Percentiles rank a stretch among this genome's conserved stretches.
Evolutionary conservation across 2,113 vertebrate species (phyloP).

Genomic region (Agapornis roseicollis): DNA sequence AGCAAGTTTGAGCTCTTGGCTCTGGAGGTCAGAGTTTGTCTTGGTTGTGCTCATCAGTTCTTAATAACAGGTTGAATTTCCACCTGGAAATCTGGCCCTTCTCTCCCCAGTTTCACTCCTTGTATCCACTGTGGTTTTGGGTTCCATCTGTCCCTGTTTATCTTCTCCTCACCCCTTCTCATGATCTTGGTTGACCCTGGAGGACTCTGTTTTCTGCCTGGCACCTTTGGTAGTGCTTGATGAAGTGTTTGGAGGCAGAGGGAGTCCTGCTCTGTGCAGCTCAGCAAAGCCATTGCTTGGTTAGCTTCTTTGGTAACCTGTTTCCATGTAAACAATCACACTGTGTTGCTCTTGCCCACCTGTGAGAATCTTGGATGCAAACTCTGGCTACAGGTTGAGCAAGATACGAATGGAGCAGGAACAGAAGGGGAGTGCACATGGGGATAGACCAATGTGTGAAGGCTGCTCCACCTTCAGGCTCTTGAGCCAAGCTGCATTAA

Average conservation of each 20-base stretch:
- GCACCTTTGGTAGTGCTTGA: background rate
- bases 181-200: background rate
- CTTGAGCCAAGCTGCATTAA: background rate
- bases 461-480: background rate
- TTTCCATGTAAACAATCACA: background rate
- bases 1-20: background rate
- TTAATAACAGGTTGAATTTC: background rate
- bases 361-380: too few species aligned
- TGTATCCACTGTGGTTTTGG: background rate
- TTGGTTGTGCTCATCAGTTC: background rate
- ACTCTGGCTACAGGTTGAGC: background rate
- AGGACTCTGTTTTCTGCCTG: background rate
- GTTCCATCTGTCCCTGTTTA: background rate
- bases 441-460: background rate
- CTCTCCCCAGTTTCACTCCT: background rate
- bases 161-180: background rate
- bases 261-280: background rate
- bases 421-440: background rate
- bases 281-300: background rate
- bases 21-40: background rate
- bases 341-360: background rate
- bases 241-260: background rate
- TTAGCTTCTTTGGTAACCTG: background rate
- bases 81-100: background rate
- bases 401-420: too few species aligned